Evolutionary conservation across 2,888 invertebrate species (phyloP), one percentile per base, ranked within the genome.

Genomic region (Cantharis nigra): DNA sequence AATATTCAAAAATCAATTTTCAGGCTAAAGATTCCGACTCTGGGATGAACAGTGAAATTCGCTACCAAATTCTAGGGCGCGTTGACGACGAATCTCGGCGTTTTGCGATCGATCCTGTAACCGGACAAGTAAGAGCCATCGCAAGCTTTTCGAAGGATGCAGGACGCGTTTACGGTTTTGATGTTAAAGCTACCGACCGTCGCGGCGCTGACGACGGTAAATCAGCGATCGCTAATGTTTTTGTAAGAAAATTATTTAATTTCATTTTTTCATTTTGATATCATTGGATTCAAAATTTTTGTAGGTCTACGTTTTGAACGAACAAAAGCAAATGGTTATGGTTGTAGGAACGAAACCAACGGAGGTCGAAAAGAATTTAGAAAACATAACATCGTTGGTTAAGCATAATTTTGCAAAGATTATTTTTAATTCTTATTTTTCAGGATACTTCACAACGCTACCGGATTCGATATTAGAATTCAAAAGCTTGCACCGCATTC

Each of bases 131-230:
- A 69, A 91, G 95, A 13, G 92, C 94, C 0, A 91, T 95, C 14
- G 92, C 93, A 0, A 91, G 92, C 63, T 92, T 96, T 76, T 89
- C 91, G 0, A 89, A 92, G 72, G 93, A 94, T 81, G 93, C 93
- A 16, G 95, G 95, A 0, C 91, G 92, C 80, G 94, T 96, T 64
- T 96, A 94, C 84, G 95, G 96, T 0, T 96, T 96, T 84, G 96
- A 96, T 88, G 95, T 96, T 10, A 96, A 96, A 88, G 97, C 96
- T 10, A 96, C 95, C 0, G 96, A 97, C 86, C 91, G 93, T 76
- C 90, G 91, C 23, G 96, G 96, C 1, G 94, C 94, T 65, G 94
- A 95, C 84, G 94, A 95, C 84, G 96, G 96, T 1, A 92, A 92
- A 78, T 96, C 96, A 9, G 93, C 95, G 70, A 96, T 96, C 80